These are phyloP conservation scores for Genyomyrus donnyi DNA, from an alignment of 2,113 vertebrate species.

Conservation along the genomic window DNA sequence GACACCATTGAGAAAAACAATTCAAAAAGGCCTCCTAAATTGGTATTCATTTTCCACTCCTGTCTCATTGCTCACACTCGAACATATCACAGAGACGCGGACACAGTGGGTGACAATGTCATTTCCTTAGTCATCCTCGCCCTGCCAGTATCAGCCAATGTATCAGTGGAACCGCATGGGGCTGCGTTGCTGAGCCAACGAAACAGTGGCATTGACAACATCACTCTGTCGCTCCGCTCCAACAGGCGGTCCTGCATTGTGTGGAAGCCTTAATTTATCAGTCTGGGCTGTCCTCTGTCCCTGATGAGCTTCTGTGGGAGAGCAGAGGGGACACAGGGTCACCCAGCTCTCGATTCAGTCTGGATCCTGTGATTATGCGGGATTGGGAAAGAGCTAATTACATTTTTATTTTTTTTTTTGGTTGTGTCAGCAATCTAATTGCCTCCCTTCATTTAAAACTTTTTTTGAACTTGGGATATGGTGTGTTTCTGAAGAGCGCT, in stretches of 20 bases:
- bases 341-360: neutral
- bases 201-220: constrained; percentile 12
- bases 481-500: neutral
- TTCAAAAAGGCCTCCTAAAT: neutral
- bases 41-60: neutral
- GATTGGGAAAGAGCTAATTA: neutral
- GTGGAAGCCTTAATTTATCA: neutral
- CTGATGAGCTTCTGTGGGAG: neutral
- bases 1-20: neutral
- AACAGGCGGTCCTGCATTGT: neutral
- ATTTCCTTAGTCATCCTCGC: constrained; percentile 32
- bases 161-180: constrained; percentile 22
- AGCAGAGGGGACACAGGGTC: neutral
- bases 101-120: constrained; percentile 31
- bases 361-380: neutral
- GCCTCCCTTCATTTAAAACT: neutral
- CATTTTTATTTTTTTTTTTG: neutral
- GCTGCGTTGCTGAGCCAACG: constrained; percentile 27
- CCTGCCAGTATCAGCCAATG: constrained; percentile 34
- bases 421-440: neutral
- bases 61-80: neutral
- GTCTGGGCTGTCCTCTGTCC: neutral
- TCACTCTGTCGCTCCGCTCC: neutral
- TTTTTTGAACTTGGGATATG: neutral
- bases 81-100: constrained; percentile 18